Percentiles rank a stretch among this genome's conserved stretches.
phyloP scores from a whole-genome alignment of 2,113 vertebrate species.

The Chunga burmeisteri region DNA sequence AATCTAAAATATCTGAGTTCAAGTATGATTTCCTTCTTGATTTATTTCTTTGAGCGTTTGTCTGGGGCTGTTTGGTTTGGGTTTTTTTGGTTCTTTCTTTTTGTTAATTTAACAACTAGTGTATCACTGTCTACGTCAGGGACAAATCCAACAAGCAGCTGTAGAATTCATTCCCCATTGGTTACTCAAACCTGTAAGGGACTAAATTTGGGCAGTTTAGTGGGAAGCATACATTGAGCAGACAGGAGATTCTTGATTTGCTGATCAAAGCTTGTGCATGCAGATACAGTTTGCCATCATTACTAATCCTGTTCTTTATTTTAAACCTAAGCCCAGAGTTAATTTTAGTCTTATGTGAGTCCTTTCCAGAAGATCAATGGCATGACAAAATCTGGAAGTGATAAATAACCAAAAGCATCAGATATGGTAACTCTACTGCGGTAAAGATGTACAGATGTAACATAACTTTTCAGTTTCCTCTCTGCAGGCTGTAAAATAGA shows the following conservation, averaged over 20 bases:
- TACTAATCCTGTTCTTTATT: conserved; percentile 20
- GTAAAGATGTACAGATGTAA: conserved; percentile 50
- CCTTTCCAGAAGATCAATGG: conserved; percentile 44
- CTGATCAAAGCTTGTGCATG: neutral
- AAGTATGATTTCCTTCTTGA: neutral
- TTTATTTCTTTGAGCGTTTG: neutral
- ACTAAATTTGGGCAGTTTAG: neutral
- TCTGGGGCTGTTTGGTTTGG: neutral
- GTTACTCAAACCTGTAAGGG: neutral
- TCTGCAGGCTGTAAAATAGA: conserved; percentile 16
- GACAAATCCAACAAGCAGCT: neutral
- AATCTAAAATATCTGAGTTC: neutral
- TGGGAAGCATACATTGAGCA: neutral
- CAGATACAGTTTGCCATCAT: neutral
- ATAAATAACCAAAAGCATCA: conserved; percentile 35
- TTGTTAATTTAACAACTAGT: neutral
- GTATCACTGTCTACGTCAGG: neutral
- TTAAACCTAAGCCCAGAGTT: conserved; percentile 10
- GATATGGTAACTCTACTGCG: conserved; percentile 4
- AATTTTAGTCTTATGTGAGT: neutral
- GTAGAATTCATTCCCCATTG: neutral
- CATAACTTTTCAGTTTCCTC: conserved; percentile 21
- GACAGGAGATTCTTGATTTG: neutral
- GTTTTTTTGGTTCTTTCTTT: neutral
- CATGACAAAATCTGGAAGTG: conserved; percentile 59